A percentile compares a stretch with the other conserved stretches of the same genome.
These are phyloP conservation scores for Caenorhabditis wallacei DNA, from an alignment of 2,888 invertebrate genomes.

Conservation along the genomic window DNA sequence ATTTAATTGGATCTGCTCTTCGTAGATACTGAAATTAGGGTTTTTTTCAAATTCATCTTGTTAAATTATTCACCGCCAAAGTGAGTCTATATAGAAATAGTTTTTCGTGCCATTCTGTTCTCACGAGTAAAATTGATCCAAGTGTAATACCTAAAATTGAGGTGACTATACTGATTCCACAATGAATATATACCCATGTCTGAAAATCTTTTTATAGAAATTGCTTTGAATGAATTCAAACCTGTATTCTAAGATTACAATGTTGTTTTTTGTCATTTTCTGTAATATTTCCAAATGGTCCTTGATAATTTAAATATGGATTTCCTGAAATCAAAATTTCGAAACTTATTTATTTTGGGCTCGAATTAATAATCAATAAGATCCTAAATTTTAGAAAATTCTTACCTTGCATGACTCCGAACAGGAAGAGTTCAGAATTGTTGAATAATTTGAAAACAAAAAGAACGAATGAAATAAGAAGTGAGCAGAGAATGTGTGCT, in stretches of 20 bases:
- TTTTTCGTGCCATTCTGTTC: slow-evolving; percentile 70
- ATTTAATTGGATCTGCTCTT: slow-evolving; percentile 59
- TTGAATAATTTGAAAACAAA: slow-evolving; percentile 17
- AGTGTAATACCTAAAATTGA: slow-evolving; percentile 65
- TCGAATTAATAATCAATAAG: background rate
- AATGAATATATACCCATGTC: slow-evolving; percentile 71
- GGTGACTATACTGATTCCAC: slow-evolving; percentile 52
- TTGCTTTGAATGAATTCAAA: slow-evolving; percentile 1
- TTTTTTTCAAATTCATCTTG: background rate
- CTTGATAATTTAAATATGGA: slow-evolving; percentile 26
- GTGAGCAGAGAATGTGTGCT: slow-evolving; percentile 38
- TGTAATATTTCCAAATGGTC: slow-evolving; percentile 43
- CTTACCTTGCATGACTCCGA: slow-evolving; percentile 15
- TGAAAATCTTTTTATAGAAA: slow-evolving; percentile 51
- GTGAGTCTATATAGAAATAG: slow-evolving; percentile 65
- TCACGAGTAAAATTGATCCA: slow-evolving; percentile 63
- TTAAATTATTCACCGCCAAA: slow-evolving; percentile 60
- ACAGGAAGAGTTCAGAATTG: background rate
- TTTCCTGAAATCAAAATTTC: slow-evolving; percentile 23
- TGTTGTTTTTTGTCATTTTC: slow-evolving; percentile 57
- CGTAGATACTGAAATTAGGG: slow-evolving; percentile 62
- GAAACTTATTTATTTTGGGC: background rate
- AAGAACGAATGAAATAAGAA: slow-evolving; percentile 16
- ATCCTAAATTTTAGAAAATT: background rate
- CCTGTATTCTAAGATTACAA: slow-evolving; percentile 65